Percentiles rank a stretch among this genome's conserved stretches.
These are phyloP conservation scores for Trimorus sp. DNA, from an alignment of 2,888 invertebrate species.

Conservation along the genomic window DNA sequence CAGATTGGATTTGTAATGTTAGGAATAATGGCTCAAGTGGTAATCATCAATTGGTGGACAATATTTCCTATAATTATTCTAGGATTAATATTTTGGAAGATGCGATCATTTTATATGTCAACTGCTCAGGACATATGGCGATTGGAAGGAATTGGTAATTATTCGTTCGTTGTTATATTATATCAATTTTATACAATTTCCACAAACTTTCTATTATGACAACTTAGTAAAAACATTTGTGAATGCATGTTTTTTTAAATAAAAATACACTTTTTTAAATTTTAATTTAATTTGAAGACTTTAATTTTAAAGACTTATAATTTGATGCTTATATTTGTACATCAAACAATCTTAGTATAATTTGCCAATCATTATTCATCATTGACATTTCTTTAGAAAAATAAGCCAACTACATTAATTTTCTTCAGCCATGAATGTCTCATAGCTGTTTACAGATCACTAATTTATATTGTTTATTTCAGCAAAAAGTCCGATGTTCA, in stretches of 20 bases:
- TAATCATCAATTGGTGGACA: slow-evolving; percentile 87
- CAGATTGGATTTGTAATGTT: slow-evolving; percentile 87
- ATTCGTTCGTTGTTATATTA: too few relatives aligned
- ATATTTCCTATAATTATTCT: slow-evolving; percentile 85
- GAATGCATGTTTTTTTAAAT: too few relatives aligned
- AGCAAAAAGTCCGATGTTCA: slow-evolving; percentile 92
- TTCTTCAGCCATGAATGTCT: neutral
- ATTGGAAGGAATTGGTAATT: slow-evolving; percentile 83
- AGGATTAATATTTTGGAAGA: slow-evolving; percentile 85
- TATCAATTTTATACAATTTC: too few relatives aligned
- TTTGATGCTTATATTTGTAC: too few relatives aligned
- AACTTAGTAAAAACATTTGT: too few relatives aligned
- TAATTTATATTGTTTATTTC: slow-evolving; percentile 14
- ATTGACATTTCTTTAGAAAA: too few relatives aligned
- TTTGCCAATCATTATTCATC: too few relatives aligned
- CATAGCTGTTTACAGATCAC: neutral
- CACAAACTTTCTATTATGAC: too few relatives aligned
- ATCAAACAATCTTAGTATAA: too few relatives aligned
- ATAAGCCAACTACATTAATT: slow-evolving; percentile 62
- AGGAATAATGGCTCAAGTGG: slow-evolving; percentile 88
- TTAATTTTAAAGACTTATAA: too few relatives aligned
- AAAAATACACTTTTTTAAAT: too few relatives aligned
- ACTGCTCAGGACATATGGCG: slow-evolving; percentile 89
- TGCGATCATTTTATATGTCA: slow-evolving; percentile 86
- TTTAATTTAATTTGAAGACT: too few relatives aligned